Percentiles rank a stretch among this genome's conserved stretches.
Conservation (phyloP, 2,888 invertebrate genomes). For the Pammene aurita region DNA sequence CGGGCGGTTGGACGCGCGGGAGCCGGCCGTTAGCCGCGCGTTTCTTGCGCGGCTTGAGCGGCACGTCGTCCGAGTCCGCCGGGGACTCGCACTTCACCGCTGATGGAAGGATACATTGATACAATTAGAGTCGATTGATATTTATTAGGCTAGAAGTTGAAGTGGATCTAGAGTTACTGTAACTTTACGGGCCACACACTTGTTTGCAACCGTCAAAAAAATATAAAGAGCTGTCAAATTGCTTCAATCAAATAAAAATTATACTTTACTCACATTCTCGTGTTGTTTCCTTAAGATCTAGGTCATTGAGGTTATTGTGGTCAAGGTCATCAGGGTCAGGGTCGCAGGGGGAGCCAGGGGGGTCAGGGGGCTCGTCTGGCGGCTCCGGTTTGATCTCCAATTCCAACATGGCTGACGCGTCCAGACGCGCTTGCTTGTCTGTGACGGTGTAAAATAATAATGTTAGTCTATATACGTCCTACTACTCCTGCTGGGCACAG, state of each 20-base stretch:
- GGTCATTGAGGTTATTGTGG: slow-evolving; percentile 2
- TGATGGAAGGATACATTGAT: neutral
- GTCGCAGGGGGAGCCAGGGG: slow-evolving; percentile 39
- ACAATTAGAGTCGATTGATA: too few relatives aligned
- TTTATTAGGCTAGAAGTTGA: too few relatives aligned
- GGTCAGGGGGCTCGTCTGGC: slow-evolving; percentile 46
- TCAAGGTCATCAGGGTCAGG: neutral
- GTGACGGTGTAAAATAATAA: neutral
- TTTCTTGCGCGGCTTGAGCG: slow-evolving; percentile 13
- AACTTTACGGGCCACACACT: too few relatives aligned
- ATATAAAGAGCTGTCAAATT: too few relatives aligned
- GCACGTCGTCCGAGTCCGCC: slow-evolving; percentile 20
- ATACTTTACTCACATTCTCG: neutral
- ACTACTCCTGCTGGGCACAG: too few relatives aligned
- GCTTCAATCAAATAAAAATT: too few relatives aligned
- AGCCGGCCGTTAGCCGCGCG: neutral
- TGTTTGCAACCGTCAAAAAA: too few relatives aligned
- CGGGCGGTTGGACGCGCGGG: slow-evolving; percentile 6
- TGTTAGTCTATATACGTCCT: too few relatives aligned
- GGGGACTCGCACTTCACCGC: slow-evolving; percentile 13
- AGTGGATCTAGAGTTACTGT: too few relatives aligned
- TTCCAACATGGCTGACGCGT: slow-evolving; percentile 49
- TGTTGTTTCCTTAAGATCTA: neutral
- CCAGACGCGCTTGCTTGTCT: slow-evolving; percentile 43
- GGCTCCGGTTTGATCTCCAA: slow-evolving; percentile 59